A percentile compares a stretch with the other conserved stretches of the same genome.
Conservation (phyloP, 2,888 invertebrate species). For the Pycnomerus fuliginosus region DNA sequence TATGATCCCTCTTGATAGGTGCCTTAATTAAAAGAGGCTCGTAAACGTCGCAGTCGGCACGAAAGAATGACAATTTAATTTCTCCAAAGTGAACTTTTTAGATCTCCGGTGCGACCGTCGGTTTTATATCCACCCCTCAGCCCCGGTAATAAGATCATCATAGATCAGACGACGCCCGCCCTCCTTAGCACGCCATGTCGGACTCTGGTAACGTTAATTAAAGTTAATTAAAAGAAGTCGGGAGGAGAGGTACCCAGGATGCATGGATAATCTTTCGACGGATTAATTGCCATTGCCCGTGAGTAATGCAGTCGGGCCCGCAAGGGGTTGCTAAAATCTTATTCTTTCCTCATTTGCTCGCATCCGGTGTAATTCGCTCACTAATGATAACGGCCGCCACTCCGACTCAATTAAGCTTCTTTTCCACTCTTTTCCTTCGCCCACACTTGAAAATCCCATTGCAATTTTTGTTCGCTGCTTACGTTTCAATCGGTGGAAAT, state of each 20-base stretch:
- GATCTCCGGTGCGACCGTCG: conserved; percentile 42
- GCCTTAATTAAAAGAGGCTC: conserved; percentile 37
- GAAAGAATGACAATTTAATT: conserved; percentile 48
- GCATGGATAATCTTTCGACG: conserved; percentile 55
- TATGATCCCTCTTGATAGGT: conserved; percentile 34
- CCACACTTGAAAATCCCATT: no score
- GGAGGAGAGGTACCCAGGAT: conserved; percentile 50
- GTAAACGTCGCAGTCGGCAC: conserved; percentile 27
- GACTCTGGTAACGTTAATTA: conserved; percentile 56
- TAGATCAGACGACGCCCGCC: conserved; percentile 40
- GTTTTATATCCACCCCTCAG: conserved; percentile 43
- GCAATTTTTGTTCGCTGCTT: no score
- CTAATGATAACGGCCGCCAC: conserved; percentile 32
- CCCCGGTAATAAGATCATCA: conserved; percentile 45
- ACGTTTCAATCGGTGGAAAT: no score
- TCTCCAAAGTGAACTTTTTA: conserved; percentile 43
- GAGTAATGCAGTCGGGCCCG: conserved; percentile 43
- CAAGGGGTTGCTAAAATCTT: conserved; percentile 33
- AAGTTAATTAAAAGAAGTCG: conserved; percentile 56
- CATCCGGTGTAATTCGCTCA: conserved; percentile 29
- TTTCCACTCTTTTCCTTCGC: no score
- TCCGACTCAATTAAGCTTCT: conserved; percentile 34
- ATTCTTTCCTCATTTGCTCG: conserved; percentile 41
- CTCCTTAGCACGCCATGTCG: conserved; percentile 46
- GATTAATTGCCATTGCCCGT: conserved; percentile 55